A percentile compares a stretch with the other conserved stretches of the same genome.
Evolutionary conservation across 1,140 invertebrate genomes (phyloP).

Genomic region (Drosophila auraria): DNA sequence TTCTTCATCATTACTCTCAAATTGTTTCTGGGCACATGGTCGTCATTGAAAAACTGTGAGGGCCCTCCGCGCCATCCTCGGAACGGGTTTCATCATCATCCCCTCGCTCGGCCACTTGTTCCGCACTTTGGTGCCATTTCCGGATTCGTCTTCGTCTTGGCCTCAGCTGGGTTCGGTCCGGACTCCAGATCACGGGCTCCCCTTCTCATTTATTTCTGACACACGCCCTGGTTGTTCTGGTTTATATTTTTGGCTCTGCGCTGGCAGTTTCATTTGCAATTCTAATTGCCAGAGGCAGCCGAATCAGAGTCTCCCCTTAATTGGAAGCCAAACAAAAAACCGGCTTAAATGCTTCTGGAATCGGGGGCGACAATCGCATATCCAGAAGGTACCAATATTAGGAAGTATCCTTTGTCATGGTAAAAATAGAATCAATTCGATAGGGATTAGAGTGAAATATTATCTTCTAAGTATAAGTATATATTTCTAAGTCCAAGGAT

Average conservation of each 20-base stretch:
- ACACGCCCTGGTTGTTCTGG: constrained; percentile 33
- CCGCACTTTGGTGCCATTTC: constrained; percentile 71
- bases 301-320: constrained; percentile 48
- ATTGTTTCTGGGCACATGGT: constrained; percentile 71
- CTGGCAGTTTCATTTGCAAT: constrained; percentile 67
- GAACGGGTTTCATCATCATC: constrained; percentile 1
- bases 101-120: constrained; percentile 53
- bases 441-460: background rate
- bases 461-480: background rate
- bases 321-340: constrained; percentile 50
- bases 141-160: constrained; percentile 48
- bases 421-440: background rate
- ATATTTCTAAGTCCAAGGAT: background rate
- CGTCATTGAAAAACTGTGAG: constrained; percentile 48
- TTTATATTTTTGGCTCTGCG: constrained; percentile 25
- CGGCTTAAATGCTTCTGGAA: constrained; percentile 9
- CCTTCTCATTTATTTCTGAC: constrained; percentile 65
- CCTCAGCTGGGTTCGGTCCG: constrained; percentile 9
- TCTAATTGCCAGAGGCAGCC: constrained; percentile 61
- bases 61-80: constrained; percentile 25
- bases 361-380: constrained; percentile 7
- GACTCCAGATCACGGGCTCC: constrained; percentile 15
- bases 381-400: background rate
- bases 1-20: constrained; percentile 81
- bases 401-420: constrained; percentile 16